These are phyloP conservation scores for Orchesellides sinensis DNA, from an alignment of 2,888 invertebrate species.

Conservation along the genomic window DNA sequence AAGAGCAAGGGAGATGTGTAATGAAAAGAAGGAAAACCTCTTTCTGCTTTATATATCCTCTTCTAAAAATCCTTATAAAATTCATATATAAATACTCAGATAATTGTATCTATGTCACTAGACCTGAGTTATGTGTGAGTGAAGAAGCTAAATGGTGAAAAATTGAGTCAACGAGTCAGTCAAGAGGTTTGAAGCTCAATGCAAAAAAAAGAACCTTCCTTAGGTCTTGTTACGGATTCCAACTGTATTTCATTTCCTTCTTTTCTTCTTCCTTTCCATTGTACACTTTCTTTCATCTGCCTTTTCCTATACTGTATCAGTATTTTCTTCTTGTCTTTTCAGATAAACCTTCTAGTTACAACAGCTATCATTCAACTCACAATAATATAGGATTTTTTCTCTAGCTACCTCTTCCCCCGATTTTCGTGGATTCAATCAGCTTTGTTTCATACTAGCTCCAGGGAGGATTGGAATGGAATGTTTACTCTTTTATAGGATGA, in stretches of 20 bases:
- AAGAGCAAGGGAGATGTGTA: neutral
- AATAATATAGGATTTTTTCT: no score
- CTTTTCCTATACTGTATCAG: slow-evolving; percentile 14
- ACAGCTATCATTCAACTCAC: neutral
- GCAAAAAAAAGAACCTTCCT: slow-evolving; percentile 27
- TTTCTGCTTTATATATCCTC: neutral
- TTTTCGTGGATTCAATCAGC: slow-evolving; percentile 60
- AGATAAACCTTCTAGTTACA: neutral
- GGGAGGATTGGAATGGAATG: slow-evolving; percentile 7
- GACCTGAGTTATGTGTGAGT: slow-evolving; percentile 33
- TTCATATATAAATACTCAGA: neutral
- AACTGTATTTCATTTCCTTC: slow-evolving; percentile 64
- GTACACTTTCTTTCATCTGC: slow-evolving; percentile 31
- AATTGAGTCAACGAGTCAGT: slow-evolving; percentile 66
- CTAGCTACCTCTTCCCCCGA: slow-evolving; percentile 10
- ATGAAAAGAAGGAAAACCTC: neutral
- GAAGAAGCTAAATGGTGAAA: slow-evolving; percentile 59
- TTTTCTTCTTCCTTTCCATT: slow-evolving; percentile 37
- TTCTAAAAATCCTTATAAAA: no score
- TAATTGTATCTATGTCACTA: slow-evolving; percentile 41
- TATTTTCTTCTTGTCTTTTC: neutral
- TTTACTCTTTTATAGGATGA: slow-evolving; percentile 7
- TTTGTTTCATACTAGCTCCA: slow-evolving; percentile 43
- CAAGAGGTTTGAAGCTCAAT: slow-evolving; percentile 59
- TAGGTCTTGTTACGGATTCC: slow-evolving; percentile 55